These are phyloP conservation scores for Callocephalon fimbriatum DNA, from an alignment of 2,113 vertebrate genomes.

Conservation along the genomic window DNA sequence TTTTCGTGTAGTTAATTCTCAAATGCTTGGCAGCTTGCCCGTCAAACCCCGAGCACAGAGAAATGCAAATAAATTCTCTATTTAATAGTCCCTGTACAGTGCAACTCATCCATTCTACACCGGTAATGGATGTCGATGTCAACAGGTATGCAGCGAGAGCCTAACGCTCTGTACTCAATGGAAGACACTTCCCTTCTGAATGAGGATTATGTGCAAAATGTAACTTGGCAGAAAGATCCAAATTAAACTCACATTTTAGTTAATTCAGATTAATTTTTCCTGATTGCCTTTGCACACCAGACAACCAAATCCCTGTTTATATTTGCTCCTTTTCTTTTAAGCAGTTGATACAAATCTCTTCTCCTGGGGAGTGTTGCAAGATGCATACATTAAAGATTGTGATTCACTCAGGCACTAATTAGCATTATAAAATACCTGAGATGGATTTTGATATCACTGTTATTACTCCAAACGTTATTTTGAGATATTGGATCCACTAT, in stretches of 20 bases:
- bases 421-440: conserved; percentile 1
- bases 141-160: conserved; percentile 44
- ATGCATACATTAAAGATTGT: not conserved
- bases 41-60: not conserved
- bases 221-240: conserved; percentile 57
- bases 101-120: conserved; percentile 30
- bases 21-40: conserved; percentile 49
- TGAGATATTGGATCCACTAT: not conserved
- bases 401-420: not conserved
- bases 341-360: not conserved
- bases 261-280: conserved; percentile 64
- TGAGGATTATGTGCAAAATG: conserved; percentile 52
- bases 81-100: conserved; percentile 25
- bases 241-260: conserved; percentile 54
- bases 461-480: conserved; percentile 39
- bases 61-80: conserved; percentile 23
- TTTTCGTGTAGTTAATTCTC: not conserved
- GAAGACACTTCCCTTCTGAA: conserved; percentile 44
- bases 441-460: conserved; percentile 24
- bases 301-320: not conserved
- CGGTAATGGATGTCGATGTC: conserved; percentile 28
- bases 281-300: conserved; percentile 8
- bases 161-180: not conserved
- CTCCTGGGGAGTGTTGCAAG: not conserved
- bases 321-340: conserved; percentile 20